phyloP scores from a whole-genome alignment of 2,888 invertebrate species.

The Mycogona germanica region DNA sequence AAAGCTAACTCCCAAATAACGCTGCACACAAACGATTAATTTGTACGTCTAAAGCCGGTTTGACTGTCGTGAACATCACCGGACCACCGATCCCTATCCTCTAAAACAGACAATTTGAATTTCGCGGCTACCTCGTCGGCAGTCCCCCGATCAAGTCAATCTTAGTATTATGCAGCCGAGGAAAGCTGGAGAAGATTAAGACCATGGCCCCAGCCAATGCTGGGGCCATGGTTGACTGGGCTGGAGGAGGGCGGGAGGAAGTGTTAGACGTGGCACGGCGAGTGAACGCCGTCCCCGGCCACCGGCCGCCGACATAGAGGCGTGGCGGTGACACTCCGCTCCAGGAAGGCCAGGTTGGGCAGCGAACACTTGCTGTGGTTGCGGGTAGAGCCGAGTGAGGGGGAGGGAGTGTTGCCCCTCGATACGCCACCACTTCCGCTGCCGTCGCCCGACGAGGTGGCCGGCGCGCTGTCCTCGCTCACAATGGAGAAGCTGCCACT shows the following conservation, averaged over 20 bases:
- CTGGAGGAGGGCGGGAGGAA: background rate
- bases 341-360: constrained; percentile 12
- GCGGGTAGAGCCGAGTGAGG: background rate
- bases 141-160: too few species aligned
- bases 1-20: too few species aligned
- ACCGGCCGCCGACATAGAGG: background rate
- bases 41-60: too few species aligned
- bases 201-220: background rate
- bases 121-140: too few species aligned
- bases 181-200: too few species aligned
- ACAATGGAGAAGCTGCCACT: constrained; percentile 22
- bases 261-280: constrained; percentile 5
- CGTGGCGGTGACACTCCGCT: background rate
- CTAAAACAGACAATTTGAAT: too few species aligned
- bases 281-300: background rate
- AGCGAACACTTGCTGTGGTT: constrained; percentile 14
- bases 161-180: too few species aligned
- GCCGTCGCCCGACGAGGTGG: background rate
- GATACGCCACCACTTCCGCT: background rate
- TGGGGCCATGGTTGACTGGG: background rate
- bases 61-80: too few species aligned
- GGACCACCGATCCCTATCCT: too few species aligned
- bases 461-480: constrained; percentile 14
- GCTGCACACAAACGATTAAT: too few species aligned
- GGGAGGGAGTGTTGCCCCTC: background rate